Evolutionary conservation across 2,888 invertebrate genomes (phyloP), one percentile per base, ranked within the genome.

Genomic region (Loripinus fragilis): DNA sequence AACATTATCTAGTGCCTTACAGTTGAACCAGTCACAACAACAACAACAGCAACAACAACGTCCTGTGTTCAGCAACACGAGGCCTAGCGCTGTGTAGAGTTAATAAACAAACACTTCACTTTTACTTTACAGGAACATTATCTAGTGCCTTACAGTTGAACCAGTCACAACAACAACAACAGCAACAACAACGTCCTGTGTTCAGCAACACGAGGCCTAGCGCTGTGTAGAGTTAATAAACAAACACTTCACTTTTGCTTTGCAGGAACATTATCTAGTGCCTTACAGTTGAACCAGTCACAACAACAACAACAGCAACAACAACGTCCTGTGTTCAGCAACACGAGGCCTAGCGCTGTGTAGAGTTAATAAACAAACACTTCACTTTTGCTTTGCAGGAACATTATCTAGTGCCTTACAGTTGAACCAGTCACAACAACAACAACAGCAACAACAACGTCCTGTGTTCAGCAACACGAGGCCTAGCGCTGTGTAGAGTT

Each of bases 321-420:
- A n/a, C 86, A 69, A 71, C 76, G 83, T 30, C 85, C 85, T n/a
- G 77, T 79, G 78, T 86, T 87, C 64, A 38, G 75, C 25, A 52
- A 52, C 17, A 83, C 81, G 50, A 84, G 80, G 71, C 87, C 82
- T 20, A 85, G 64, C 60, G 88, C 89, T 38, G 89, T 42, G 28
- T 41, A n/a, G n/a, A n/a, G n/a, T n/a, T n/a, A n/a, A n/a, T n/a
- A n/a, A n/a, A n/a, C n/a, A n/a, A n/a, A n/a, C n/a, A n/a, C n/a
- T n/a, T n/a, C n/a, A n/a, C n/a, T n/a, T n/a, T n/a, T n/a, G n/a
- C n/a, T 48, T 48, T 73, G 8, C 76, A 85, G 87, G 86, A 64
- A 82, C 87, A 28, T 65, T 87, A 68, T 84, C 86, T 64, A 86
- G 85, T 81, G 88, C 88, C 78, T 85, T 88, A 78, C 73, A 67